Evolutionary conservation across 2,888 invertebrate species (phyloP).

Genomic region (Drosophila emarginata): DNA sequence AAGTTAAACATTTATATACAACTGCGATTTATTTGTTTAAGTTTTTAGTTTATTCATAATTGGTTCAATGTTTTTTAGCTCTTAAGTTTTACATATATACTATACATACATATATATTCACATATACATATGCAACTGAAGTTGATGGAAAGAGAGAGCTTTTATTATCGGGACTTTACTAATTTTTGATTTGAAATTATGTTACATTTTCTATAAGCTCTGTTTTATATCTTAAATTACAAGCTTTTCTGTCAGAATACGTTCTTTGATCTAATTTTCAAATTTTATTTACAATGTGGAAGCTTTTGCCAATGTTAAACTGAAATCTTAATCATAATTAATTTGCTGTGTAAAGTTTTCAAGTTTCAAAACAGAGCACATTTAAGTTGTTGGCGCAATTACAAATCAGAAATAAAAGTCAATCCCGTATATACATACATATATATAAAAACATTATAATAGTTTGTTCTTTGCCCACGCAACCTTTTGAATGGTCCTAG

Average conservation of each 20-base stretch:
- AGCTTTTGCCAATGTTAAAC: no score
- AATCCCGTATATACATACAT: slow-evolving; percentile 24
- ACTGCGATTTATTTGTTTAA: slow-evolving; percentile 75
- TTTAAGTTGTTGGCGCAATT: neutral
- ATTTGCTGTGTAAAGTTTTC: neutral
- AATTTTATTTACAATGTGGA: no score
- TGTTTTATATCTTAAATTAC: no score
- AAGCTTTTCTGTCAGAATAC: no score
- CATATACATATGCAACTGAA: slow-evolving; percentile 35
- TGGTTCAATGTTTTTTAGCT: slow-evolving; percentile 68
- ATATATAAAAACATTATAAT: slow-evolving; percentile 33
- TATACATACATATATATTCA: slow-evolving; percentile 1
- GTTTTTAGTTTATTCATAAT: slow-evolving; percentile 52
- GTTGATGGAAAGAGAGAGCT: slow-evolving; percentile 39
- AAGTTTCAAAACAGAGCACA: neutral
- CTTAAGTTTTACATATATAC: slow-evolving; percentile 42
- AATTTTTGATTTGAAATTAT: neutral
- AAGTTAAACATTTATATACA: slow-evolving; percentile 48
- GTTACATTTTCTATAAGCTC: neutral
- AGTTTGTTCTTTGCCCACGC: slow-evolving; percentile 45
- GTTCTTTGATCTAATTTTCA: no score
- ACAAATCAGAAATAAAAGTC: neutral
- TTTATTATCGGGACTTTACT: slow-evolving; percentile 25
- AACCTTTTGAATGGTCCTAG: slow-evolving; percentile 48
- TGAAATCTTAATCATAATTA: neutral